Evolutionary conservation across 1,140 invertebrate genomes (phyloP).

Genomic region (Kradibia gibbosae): DNA sequence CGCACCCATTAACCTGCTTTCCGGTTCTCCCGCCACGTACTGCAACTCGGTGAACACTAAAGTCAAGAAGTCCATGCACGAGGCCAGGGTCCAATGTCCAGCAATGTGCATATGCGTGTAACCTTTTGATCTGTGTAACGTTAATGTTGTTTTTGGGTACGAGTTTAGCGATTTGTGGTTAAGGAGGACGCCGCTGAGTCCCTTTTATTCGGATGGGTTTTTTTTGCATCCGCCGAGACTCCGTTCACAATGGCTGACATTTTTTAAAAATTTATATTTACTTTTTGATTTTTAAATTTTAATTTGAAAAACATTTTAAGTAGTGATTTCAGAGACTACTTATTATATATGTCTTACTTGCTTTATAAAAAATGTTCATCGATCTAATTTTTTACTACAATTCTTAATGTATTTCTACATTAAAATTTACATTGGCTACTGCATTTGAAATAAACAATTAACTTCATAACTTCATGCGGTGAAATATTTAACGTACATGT

Average conservation of each 20-base stretch:
- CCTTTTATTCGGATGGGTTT: neutral
- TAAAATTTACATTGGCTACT: too few relatives aligned
- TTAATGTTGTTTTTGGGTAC: neutral
- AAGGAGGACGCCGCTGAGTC: neutral
- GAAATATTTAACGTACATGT: too few relatives aligned
- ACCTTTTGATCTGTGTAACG: neutral
- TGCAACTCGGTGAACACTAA: neutral
- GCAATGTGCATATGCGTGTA: neutral
- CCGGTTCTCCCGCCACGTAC: neutral
- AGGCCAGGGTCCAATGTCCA: neutral
- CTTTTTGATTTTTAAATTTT: too few relatives aligned
- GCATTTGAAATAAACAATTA: neutral
- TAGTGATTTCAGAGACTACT: too few relatives aligned
- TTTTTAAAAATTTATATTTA: too few relatives aligned
- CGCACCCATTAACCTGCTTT: slow-evolving; percentile 28
- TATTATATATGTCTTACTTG: too few relatives aligned
- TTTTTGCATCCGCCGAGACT: neutral
- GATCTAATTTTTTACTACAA: too few relatives aligned
- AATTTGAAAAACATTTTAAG: too few relatives aligned
- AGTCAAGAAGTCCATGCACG: neutral
- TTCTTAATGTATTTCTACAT: too few relatives aligned
- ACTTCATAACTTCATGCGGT: too few relatives aligned
- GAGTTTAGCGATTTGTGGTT: neutral
- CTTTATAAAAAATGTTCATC: too few relatives aligned
- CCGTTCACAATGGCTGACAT: too few relatives aligned